phyloP scores from a whole-genome alignment of 2,888 invertebrate species.

The Gymnocheta viridis region DNA sequence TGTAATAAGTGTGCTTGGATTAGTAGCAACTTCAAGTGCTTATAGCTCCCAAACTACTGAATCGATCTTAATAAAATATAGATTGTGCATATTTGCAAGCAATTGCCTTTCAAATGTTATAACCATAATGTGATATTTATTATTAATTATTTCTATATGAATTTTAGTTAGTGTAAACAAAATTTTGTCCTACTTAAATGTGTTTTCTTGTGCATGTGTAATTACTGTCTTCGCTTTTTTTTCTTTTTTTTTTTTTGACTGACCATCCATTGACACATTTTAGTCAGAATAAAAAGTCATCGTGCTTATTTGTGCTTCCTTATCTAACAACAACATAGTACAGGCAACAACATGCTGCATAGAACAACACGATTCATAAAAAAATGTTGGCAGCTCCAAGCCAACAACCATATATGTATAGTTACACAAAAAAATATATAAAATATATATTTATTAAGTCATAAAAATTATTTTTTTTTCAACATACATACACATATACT shows the following conservation, averaged over 20 bases:
- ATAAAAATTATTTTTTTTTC: slow-evolving; percentile 17
- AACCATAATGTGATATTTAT: too few species aligned
- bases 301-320: slow-evolving; percentile 1
- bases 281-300: slow-evolving; percentile 23
- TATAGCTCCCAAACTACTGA: too few species aligned
- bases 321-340: slow-evolving; percentile 12
- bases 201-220: background rate
- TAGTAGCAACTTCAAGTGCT: too few species aligned
- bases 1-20: too few species aligned
- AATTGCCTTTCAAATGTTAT: too few species aligned
- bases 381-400: background rate
- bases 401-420: slow-evolving; percentile 8
- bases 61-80: too few species aligned
- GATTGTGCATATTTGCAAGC: too few species aligned
- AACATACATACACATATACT: background rate
- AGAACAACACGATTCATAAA: slow-evolving; percentile 7
- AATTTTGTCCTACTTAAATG: slow-evolving; percentile 16
- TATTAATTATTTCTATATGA: too few species aligned
- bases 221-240: background rate
- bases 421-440: background rate
- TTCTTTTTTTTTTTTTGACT: background rate
- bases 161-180: background rate
- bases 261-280: slow-evolving; percentile 19
- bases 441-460: background rate
- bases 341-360: background rate